Evolutionary conservation across 1,140 invertebrate species (phyloP), one percentile per base, ranked within the genome.

Genomic region (Telenomus remus): DNA sequence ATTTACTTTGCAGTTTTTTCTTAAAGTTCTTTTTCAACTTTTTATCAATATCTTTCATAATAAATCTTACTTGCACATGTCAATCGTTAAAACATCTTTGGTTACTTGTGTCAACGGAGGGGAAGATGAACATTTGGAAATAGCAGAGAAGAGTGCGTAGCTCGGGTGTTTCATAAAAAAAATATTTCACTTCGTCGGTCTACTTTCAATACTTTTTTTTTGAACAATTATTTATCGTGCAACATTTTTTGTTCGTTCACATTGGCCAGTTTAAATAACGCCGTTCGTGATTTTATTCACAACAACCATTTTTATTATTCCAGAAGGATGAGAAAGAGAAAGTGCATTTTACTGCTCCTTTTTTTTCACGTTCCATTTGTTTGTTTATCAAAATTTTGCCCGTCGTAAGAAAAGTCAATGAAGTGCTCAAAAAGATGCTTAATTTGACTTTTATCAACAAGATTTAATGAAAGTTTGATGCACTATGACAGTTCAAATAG

Each of bases 131-230:
- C 49, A 71, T 59, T 81, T 64, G 66, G 66, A 77, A 27, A 77
- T 74, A 70, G 70, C 61, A 68, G 66, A 73, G 60, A 57, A 75
- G 71, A 66, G 68, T 64, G 70, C 63, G 71, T 61, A 70, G 76
- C 66, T 71, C 56, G 70, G 80, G 76, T 81, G 70, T 84, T 82
- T 74, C 80, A 82, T 86, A 84, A 82, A 87, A 87, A 87, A 87
- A 87, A 87, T 86, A 87, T 85, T 81, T 78, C 68, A 13, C 51
- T 43, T 78, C 53, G 35, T 68, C 56, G 61, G 56, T 76, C 73
- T 68, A 77, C 75, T 72, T 77, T 77, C 66, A 27, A 3, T 27
- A 27, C 6, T 27, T 27, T 71, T 75, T 71, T 79, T 79, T 75
- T 75, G 66, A 75, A 79, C 68, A 61, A 75, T 79, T 78, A 74